Conservation (phyloP, 30 jellyfish, hydroid and myxozoan species). For the Morbakka virulenta region DNA sequence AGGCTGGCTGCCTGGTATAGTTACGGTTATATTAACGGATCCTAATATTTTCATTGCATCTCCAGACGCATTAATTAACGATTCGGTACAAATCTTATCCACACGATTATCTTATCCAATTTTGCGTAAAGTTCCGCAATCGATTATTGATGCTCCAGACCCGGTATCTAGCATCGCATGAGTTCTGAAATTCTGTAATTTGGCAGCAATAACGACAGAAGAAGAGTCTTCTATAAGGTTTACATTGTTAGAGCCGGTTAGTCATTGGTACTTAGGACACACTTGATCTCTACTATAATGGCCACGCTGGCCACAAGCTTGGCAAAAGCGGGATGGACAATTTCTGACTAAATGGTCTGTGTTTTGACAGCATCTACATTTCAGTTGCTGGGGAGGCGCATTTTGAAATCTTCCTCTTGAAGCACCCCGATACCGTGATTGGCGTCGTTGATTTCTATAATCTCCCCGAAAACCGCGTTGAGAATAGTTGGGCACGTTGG, state of each 20-base stretch:
- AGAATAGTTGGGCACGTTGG: not conserved
- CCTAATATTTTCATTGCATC: constrained; percentile 40
- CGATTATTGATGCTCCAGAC: constrained; percentile 41
- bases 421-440: constrained; percentile 10
- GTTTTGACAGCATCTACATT: constrained; percentile 45
- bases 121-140: constrained; percentile 37
- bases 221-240: constrained; percentile 1
- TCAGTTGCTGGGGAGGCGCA: constrained; percentile 35
- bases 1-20: constrained; percentile 17
- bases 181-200: constrained; percentile 9
- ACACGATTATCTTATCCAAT: constrained; percentile 13
- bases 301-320: constrained; percentile 68
- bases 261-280: constrained; percentile 58
- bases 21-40: constrained; percentile 1
- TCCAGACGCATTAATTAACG: constrained; percentile 54
- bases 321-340: constrained; percentile 57
- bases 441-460: constrained; percentile 1
- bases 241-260: constrained; percentile 20
- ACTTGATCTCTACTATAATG: constrained; percentile 40
- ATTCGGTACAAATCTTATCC: constrained; percentile 15
- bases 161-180: constrained; percentile 56
- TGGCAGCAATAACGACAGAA: constrained; percentile 47
- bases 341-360: constrained; percentile 13
- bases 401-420: constrained; percentile 5
- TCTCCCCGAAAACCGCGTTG: constrained; percentile 4